These are phyloP conservation scores for Spatulosminthurus flaviceps DNA, from an alignment of 2,888 invertebrate genomes.

Conservation along the genomic window DNA sequence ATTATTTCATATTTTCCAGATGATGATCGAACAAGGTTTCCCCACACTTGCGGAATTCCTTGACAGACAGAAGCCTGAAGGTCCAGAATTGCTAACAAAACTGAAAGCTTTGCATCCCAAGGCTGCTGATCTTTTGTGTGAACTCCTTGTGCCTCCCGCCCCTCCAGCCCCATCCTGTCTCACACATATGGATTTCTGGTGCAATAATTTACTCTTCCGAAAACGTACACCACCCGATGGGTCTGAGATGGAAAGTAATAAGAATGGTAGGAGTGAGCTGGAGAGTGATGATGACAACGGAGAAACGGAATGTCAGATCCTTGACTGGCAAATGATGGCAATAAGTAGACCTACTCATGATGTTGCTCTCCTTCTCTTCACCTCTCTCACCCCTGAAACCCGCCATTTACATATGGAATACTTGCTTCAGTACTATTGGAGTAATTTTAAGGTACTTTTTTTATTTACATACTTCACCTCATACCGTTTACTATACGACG, in stretches of 20 bases:
- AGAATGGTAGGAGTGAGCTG: conserved; percentile 38
- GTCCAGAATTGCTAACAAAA: conserved; percentile 58
- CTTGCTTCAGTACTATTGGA: conserved; percentile 63
- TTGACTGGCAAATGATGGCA: conserved; percentile 64
- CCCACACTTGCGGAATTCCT: conserved; percentile 61
- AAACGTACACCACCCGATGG: conserved; percentile 57
- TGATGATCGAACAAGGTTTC: conserved; percentile 63
- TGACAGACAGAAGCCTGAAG: conserved; percentile 61
- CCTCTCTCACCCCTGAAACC: conserved; percentile 61
- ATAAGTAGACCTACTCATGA: conserved; percentile 63
- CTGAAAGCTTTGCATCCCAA: conserved; percentile 61
- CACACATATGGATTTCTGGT: conserved; percentile 65
- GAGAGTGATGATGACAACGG: conserved; percentile 32
- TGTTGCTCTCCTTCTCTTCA: conserved; percentile 62
- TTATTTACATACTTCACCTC: no score
- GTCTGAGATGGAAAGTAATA: conserved; percentile 26
- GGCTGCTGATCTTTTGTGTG: conserved; percentile 61
- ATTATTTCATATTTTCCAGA: conserved; percentile 50
- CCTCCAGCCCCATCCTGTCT: conserved; percentile 55
- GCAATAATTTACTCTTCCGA: conserved; percentile 64
- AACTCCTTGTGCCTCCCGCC: conserved; percentile 59
- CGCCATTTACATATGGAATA: conserved; percentile 55
- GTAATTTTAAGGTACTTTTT: conserved; percentile 54
- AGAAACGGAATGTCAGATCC: conserved; percentile 59
- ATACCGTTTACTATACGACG: no score